Percentiles rank a stretch among this genome's conserved stretches.
These are phyloP conservation scores for Rhorus exstirpatorius DNA, from an alignment of 2,888 invertebrate genomes.

Conservation along the genomic window DNA sequence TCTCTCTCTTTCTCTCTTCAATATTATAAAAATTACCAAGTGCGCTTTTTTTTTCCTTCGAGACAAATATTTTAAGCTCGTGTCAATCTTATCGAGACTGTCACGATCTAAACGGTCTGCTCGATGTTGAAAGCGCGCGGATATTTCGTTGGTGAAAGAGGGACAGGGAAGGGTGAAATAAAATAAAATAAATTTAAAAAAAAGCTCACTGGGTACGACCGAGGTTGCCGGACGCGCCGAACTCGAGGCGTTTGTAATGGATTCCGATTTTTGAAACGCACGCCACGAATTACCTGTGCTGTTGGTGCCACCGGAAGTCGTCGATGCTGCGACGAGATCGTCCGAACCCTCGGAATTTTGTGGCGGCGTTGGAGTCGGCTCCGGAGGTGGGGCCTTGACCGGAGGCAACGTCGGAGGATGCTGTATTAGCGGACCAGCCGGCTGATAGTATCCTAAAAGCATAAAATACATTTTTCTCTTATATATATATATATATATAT, in stretches of 20 bases:
- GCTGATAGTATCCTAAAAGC: slow-evolving; percentile 95
- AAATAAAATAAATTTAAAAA: no score
- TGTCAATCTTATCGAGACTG: no score
- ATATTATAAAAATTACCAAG: no score
- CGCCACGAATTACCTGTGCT: slow-evolving; percentile 77
- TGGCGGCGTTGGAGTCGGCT: slow-evolving; percentile 84
- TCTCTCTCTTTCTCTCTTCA: no score
- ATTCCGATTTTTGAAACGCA: slow-evolving; percentile 22
- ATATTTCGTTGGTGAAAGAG: slow-evolving; percentile 6
- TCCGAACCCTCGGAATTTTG: slow-evolving; percentile 85
- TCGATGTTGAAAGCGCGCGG: no score
- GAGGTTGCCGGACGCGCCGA: slow-evolving; percentile 60
- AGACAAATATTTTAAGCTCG: no score
- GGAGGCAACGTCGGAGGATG: slow-evolving; percentile 86
- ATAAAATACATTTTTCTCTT: no score
- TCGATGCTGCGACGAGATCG: slow-evolving; percentile 83
- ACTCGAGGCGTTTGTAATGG: slow-evolving; percentile 55
- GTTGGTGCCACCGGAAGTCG: slow-evolving; percentile 84
- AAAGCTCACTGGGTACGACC: slow-evolving; percentile 63
- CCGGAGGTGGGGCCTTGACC: slow-evolving; percentile 84
- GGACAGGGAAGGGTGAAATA: slow-evolving; percentile 41
- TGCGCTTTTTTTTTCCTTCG: no score
- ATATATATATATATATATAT: no score
- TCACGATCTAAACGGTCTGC: no score
- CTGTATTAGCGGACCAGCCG: slow-evolving; percentile 94